Evolutionary conservation across 2,797 vertebrate genomes (phyloP), one percentile per base, ranked within the genome.

Genomic region (Malurus splendens): DNA sequence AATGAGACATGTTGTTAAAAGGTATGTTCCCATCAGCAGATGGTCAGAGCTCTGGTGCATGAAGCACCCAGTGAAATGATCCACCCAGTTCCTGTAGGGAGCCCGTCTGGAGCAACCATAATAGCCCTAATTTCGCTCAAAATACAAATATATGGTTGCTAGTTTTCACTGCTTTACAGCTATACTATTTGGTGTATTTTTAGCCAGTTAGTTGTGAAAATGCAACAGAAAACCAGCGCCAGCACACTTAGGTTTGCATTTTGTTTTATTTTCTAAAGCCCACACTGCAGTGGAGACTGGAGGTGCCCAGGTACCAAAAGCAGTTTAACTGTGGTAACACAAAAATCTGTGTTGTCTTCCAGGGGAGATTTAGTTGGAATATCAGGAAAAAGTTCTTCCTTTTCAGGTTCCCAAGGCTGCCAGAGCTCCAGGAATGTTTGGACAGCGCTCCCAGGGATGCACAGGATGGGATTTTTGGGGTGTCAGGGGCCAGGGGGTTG

Each of bases 51-150:
- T 75, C 48, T 71, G 90, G 23, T 72, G 82, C 82, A 51, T 45
- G 84, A 93, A 71, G 79, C 81, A 90, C 67, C 61, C 39, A 88
- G 87, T 76, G 93, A 84, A 95, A 92, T 93, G 55, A 82, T 65
- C 88, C 68, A n/a, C 83, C 84, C 84, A 55, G 82, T 48, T 90
- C 48, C 52, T 92, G 86, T 17, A 44, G 89, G 91, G 83, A 90
- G 71, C 89, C 67, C 0, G 30, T 91, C 93, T 90, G 83, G 88
- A 95, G 76, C 86, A 42, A 27, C 79, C 54, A 28, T 57, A 68
- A 87, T 18, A 86, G 62, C 79, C 84, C 86, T 91, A 24, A 89
- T 92, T 90, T 71, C 55, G 75, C 87, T 89, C 82, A 54, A 60
- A 82, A 84, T 33, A 82, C 81, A 92, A 85, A 92, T 90, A 90